Evolutionary conservation across 1,140 invertebrate species (phyloP).

Genomic region (Sycophila sp.): DNA sequence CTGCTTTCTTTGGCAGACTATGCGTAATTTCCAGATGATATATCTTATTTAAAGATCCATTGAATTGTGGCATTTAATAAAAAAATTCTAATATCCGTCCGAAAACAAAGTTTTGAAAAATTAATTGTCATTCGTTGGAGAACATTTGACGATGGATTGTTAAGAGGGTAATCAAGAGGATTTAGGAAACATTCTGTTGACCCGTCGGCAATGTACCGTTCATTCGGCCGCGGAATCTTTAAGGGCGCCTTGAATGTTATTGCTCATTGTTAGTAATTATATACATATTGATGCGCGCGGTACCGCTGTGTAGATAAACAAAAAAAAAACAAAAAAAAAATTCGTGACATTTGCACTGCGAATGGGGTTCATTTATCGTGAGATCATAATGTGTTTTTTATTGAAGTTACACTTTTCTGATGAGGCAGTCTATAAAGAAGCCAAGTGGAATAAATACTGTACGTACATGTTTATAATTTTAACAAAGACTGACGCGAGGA

Average conservation of each 20-base stretch:
- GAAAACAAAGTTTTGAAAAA: constrained; percentile 16
- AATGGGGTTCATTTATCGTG: constrained; percentile 15
- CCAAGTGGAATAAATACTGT: background rate
- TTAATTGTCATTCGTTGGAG: background rate
- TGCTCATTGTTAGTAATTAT: constrained; percentile 5
- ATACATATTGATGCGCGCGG: background rate
- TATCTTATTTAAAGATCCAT: no score
- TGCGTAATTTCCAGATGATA: background rate
- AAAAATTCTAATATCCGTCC: constrained; percentile 36
- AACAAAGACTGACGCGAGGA: constrained; percentile 35
- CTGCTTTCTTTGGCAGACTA: background rate
- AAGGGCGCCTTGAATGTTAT: constrained; percentile 30
- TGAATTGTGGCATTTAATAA: constrained; percentile 18
- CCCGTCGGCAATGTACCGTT: background rate
- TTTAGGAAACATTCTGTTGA: constrained; percentile 22
- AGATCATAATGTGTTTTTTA: background rate
- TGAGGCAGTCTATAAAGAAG: no score
- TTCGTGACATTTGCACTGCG: background rate
- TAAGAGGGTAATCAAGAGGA: background rate
- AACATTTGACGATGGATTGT: constrained; percentile 3
- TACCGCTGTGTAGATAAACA: background rate
- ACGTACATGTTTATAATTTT: constrained; percentile 33
- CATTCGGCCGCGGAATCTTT: background rate
- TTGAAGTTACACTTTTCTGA: constrained; percentile 3
- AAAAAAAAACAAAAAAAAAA: no score